A percentile compares a stretch with the other conserved stretches of the same genome.
These are phyloP conservation scores for Anthoscopus minutus DNA, from an alignment of 2,113 vertebrate genomes.

Conservation along the genomic window DNA sequence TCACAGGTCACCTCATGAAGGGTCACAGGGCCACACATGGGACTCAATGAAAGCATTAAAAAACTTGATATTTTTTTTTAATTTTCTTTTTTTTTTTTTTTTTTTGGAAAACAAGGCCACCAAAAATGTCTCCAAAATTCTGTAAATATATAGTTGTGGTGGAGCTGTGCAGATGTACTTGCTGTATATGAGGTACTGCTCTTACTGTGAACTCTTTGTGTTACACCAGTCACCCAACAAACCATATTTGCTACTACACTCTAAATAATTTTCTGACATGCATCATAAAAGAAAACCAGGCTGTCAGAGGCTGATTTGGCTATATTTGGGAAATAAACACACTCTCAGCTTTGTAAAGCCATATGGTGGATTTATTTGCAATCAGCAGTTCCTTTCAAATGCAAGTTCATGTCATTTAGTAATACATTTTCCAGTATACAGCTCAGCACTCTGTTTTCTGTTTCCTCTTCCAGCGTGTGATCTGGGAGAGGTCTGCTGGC, in stretches of 20 bases:
- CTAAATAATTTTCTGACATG: conserved; percentile 19
- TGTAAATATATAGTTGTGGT: neutral
- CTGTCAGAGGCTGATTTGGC: conserved; percentile 21
- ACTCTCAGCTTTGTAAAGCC: conserved; percentile 44
- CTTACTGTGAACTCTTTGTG: neutral
- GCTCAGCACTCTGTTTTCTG: conserved; percentile 17
- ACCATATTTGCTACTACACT: neutral
- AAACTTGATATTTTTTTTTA: neutral
- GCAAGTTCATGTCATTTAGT: conserved; percentile 14
- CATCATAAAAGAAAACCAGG: conserved; percentile 45
- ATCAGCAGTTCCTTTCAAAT: conserved; percentile 61
- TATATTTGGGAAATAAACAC: conserved; percentile 52
- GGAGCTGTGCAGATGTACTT: neutral
- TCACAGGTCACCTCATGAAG: neutral
- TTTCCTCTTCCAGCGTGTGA: neutral
- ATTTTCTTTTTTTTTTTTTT: neutral
- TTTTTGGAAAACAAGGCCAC: neutral
- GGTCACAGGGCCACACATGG: neutral
- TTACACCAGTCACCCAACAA: neutral
- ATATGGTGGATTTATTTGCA: conserved; percentile 58
- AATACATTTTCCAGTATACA: conserved; percentile 37
- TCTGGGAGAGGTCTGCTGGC: neutral
- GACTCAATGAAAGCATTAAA: fast-evolving
- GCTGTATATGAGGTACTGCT: neutral
- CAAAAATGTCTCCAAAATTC: neutral